A percentile compares a stretch with the other conserved stretches of the same genome.
phyloP scores from a whole-genome alignment of 2,113 vertebrate genomes.

The Muntiacus muntjak region DNA sequence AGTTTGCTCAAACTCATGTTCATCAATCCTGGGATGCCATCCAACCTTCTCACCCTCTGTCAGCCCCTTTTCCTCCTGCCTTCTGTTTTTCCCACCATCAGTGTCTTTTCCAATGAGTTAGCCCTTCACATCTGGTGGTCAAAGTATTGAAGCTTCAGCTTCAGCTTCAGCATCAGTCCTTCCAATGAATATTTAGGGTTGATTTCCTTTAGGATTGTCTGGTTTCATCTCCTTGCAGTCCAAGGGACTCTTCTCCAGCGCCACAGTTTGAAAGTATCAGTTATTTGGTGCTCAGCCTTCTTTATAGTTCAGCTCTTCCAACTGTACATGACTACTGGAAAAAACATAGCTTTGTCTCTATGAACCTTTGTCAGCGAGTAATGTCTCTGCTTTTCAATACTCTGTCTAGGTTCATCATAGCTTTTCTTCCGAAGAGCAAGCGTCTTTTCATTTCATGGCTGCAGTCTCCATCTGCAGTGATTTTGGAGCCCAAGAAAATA shows the following conservation, averaged over 20 bases:
- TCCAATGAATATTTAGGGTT: background rate
- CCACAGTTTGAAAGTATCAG: background rate
- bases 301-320: background rate
- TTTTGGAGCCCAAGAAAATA: background rate
- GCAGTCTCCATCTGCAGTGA: background rate
- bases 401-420: background rate
- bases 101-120: background rate
- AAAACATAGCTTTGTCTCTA: background rate
- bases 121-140: background rate
- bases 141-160: background rate
- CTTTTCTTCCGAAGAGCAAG: background rate
- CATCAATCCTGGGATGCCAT: background rate
- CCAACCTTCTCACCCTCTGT: background rate
- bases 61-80: background rate
- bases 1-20: background rate
- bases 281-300: background rate
- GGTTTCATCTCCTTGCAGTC: background rate
- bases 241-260: background rate
- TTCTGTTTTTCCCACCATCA: background rate
- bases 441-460: background rate
- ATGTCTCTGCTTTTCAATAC: background rate
- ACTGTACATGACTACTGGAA: background rate
- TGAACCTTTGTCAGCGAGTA: background rate
- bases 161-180: background rate
- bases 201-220: background rate